phyloP scores from a whole-genome alignment of 2,113 vertebrate species.

The Panthera tigris region DNA sequence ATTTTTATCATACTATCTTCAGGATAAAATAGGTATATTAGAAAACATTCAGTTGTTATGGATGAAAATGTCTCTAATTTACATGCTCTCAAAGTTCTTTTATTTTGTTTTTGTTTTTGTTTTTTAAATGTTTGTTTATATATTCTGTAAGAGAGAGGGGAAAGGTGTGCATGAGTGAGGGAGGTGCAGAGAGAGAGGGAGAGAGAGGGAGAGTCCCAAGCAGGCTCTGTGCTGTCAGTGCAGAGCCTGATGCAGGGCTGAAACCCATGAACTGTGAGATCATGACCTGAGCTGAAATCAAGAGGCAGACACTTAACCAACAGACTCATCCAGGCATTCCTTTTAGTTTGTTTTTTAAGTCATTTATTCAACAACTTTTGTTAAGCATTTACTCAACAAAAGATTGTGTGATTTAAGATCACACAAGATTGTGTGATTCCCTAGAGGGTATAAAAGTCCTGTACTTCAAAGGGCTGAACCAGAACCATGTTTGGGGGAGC shows the following conservation, averaged over 20 bases:
- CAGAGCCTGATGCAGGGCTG: too few relatives aligned
- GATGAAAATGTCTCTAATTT: background rate
- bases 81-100: background rate
- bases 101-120: background rate
- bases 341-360: background rate
- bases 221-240: too few relatives aligned
- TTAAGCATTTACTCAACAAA: background rate
- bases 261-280: too few relatives aligned
- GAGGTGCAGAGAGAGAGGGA: too few relatives aligned
- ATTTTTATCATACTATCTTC: constrained; percentile 42
- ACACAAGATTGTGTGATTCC: background rate
- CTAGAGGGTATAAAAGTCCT: background rate
- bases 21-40: background rate
- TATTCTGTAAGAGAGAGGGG: too few relatives aligned
- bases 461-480: background rate
- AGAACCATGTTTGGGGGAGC: background rate
- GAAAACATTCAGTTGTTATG: background rate
- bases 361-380: background rate
- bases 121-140: too few relatives aligned
- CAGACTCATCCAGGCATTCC: too few relatives aligned
- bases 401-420: background rate
- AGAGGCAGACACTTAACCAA: too few relatives aligned
- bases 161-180: too few relatives aligned
- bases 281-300: too few relatives aligned
- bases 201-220: too few relatives aligned